Evolutionary conservation across 2,888 invertebrate genomes (phyloP).

Genomic region (Tubulanus polymorphus): DNA sequence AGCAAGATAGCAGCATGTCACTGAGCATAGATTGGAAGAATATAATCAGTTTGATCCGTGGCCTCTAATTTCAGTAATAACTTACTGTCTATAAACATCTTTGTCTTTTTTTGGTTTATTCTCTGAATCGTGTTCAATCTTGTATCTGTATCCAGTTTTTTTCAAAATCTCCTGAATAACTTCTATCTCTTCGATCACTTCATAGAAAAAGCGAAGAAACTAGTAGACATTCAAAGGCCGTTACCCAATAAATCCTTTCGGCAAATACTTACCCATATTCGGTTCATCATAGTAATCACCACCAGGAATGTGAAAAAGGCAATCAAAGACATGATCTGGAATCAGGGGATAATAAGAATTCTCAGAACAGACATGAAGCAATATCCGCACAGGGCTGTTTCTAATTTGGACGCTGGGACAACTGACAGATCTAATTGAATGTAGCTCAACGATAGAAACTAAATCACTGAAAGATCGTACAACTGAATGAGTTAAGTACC

Average conservation of each 20-base stretch:
- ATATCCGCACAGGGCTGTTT: too few species aligned
- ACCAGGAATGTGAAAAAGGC: conserved; percentile 65
- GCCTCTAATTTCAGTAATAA: background rate
- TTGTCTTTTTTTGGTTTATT: conserved; percentile 50
- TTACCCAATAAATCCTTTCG: background rate
- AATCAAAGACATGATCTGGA: conserved; percentile 68
- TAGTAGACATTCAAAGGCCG: background rate
- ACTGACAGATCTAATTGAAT: too few species aligned
- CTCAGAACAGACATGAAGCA: too few species aligned
- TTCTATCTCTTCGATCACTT: conserved; percentile 63
- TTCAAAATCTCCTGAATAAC: conserved; percentile 68
- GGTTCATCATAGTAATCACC: conserved; percentile 59
- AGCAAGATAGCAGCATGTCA: background rate
- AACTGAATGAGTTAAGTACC: conserved; percentile 54
- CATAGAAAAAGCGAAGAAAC: conserved; percentile 9
- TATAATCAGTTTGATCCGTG: too few species aligned
- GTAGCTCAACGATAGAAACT: too few species aligned
- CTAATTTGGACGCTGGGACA: too few species aligned
- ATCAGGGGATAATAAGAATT: conserved; percentile 23
- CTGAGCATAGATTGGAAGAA: too few species aligned
- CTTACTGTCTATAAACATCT: conserved; percentile 44
- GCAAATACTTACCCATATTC: conserved; percentile 47
- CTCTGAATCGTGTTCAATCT: conserved; percentile 54
- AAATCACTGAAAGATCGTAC: conserved; percentile 1
- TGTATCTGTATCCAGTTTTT: conserved; percentile 65